Conservation (phyloP, 2,113 vertebrate genomes). For the Atrichornis clamosus region DNA sequence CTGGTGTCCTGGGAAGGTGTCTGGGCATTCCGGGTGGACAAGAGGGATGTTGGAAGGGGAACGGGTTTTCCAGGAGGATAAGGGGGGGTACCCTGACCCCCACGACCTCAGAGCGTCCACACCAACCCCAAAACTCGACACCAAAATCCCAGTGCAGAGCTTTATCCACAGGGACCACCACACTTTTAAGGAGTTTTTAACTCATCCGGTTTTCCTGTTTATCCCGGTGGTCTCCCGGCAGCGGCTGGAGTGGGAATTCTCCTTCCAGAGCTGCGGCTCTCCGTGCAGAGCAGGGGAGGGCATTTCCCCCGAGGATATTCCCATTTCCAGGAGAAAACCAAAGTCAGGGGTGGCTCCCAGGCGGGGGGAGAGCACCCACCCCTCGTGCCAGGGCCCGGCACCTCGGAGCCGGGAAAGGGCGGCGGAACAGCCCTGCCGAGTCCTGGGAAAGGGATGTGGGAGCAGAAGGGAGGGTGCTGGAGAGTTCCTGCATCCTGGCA, state of each 20-base stretch:
- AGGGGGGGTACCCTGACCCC: neutral
- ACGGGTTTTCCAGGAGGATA: neutral
- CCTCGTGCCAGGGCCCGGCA: neutral
- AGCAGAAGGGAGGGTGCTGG: neutral
- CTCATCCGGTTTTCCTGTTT: neutral
- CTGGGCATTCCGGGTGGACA: neutral
- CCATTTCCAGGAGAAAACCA: neutral
- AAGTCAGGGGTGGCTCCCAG: neutral
- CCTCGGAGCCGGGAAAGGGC: neutral
- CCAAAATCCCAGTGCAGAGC: accelerated
- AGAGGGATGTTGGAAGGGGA: neutral
- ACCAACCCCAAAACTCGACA: neutral
- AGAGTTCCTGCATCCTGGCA: neutral
- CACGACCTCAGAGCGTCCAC: accelerated
- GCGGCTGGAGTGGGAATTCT: neutral
- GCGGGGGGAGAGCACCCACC: neutral
- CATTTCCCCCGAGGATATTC: neutral
- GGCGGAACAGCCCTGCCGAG: accelerated
- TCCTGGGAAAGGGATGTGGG: neutral
- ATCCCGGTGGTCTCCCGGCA: neutral
- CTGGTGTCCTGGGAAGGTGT: neutral
- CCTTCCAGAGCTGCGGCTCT: neutral
- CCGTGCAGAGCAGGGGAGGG: neutral
- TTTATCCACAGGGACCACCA: accelerated
- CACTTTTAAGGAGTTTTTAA: neutral